A percentile compares a stretch with the other conserved stretches of the same genome.
phyloP scores from a whole-genome alignment of 2,113 vertebrate species.

The Ariopsis seemanni region DNA sequence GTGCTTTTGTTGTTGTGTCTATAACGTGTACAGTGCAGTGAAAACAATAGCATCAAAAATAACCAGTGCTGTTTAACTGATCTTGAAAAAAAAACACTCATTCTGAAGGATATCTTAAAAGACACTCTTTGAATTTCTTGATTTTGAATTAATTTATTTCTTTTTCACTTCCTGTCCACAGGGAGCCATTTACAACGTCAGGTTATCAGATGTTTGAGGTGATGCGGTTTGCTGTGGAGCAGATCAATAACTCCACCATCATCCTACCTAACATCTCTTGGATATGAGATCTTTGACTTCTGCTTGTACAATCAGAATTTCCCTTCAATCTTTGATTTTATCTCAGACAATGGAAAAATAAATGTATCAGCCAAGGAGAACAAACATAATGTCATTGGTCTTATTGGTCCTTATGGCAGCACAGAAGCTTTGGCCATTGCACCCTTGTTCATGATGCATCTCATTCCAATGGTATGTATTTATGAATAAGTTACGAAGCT shows the following conservation, averaged over 20 bases:
- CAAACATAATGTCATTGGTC: conserved; percentile 57
- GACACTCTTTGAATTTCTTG: neutral
- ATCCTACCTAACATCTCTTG: conserved; percentile 80
- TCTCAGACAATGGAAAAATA: conserved; percentile 56
- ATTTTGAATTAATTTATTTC: neutral
- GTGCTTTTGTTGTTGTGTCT: neutral
- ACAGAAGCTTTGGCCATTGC: conserved; percentile 58
- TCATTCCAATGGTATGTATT: conserved; percentile 75
- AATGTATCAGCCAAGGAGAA: conserved; percentile 25
- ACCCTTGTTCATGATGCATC: conserved; percentile 69
- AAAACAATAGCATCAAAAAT: neutral
- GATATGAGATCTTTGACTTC: conserved; percentile 77
- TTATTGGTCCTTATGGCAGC: conserved; percentile 72
- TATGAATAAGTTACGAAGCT: neutral
- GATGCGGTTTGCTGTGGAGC: conserved; percentile 77
- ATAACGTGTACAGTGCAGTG: neutral
- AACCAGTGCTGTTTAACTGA: neutral
- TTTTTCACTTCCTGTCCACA: conserved; percentile 36
- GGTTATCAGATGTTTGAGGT: conserved; percentile 74
- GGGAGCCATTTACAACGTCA: conserved; percentile 54
- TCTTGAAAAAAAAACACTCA: neutral
- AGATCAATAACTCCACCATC: conserved; percentile 81
- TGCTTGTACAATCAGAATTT: conserved; percentile 71
- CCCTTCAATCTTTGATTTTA: conserved; percentile 59
- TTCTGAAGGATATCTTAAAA: neutral